A percentile compares a stretch with the other conserved stretches of the same genome.
These are phyloP conservation scores for Aphis gossypii DNA, from an alignment of 1,140 invertebrate genomes.

Conservation along the genomic window DNA sequence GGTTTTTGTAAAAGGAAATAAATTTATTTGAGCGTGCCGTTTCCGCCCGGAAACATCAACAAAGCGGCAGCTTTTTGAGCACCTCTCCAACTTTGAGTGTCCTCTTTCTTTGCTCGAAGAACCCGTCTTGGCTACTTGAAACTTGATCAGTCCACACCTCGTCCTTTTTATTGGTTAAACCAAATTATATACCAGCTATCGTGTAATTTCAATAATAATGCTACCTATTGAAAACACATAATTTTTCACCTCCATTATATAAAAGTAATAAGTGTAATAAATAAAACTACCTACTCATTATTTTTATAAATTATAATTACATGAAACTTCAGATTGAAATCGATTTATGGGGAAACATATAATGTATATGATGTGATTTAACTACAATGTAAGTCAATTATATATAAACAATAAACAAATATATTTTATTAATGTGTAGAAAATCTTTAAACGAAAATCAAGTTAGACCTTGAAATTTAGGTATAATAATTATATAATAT, in stretches of 20 bases:
- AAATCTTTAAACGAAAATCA: not conserved
- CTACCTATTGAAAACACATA: not conserved
- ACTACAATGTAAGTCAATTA: not conserved
- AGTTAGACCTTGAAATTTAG: not conserved
- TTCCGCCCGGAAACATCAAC: constrained; percentile 55
- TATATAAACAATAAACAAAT: too few species aligned
- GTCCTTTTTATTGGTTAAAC: constrained; percentile 35
- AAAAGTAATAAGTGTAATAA: constrained; percentile 8
- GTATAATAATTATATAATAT: not conserved
- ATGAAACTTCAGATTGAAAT: not conserved
- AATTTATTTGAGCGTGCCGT: constrained; percentile 55
- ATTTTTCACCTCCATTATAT: not conserved
- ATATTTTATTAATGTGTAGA: not conserved
- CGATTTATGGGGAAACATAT: not conserved
- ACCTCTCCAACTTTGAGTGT: constrained; percentile 56
- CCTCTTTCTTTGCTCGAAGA: constrained; percentile 53
- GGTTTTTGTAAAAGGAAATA: constrained; percentile 57
- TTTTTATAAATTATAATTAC: not conserved
- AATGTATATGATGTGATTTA: not conserved
- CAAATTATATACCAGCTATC: constrained; percentile 1
- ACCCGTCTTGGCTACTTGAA: constrained; percentile 54
- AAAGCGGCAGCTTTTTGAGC: constrained; percentile 56
- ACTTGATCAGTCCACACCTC: constrained; percentile 35
- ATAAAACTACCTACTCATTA: not conserved
- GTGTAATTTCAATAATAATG: not conserved